Base-by-base conservation (phyloP, 2,888 invertebrate genomes). In the Drosophila mimetica region DNA sequence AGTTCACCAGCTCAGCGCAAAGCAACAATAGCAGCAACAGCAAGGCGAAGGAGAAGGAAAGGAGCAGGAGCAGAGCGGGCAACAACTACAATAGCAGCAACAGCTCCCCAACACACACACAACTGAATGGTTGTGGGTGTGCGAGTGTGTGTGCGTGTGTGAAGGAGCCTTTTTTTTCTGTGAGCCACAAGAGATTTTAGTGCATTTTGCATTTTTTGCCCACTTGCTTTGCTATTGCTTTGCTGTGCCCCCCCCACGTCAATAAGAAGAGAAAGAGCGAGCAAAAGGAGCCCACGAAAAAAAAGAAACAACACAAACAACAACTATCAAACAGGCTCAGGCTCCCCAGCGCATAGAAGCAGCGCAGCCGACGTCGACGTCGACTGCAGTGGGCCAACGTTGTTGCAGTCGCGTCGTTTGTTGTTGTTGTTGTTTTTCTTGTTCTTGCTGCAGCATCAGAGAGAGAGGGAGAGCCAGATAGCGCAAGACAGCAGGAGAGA, bases 151-250 rank as follows among this genome's bases (percentile, higher is more conserved):
- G 59, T 55, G 57, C 36, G 28, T 36, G 59, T 46, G 59, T 59
- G 36, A 46, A 22, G 52, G 52, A 39, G 28, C 52, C 28, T 44
- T 59, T 14, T 61, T 61, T 61, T 61, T 61, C 37, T 59, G 60
- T 61, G 60, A 53, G 32, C 32, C 42, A 28, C 16, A 32, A 53
- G 20, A 53, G 11, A 46, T 46, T 32, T 53, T 5, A 61, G 60
- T 61, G 78, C 69, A 71, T 50, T 69, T 25, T 61, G 78, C 69
- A 71, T 50, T 69, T 69, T 74, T 41, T 54, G 22, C 22, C 42
- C 14, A 42, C 13, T 57, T 74, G 77, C 64, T 14, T 37, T 16
- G 37, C 16, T 14, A 16, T 14, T 14, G 14, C 37, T 37, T 11
- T 39, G 18, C 39, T n/a, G n/a, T n/a, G n/a, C n/a, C n/a, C n/a